Evolutionary conservation across 2,797 vertebrate species (phyloP).

Genomic region (Babyrousa celebensis): DNA sequence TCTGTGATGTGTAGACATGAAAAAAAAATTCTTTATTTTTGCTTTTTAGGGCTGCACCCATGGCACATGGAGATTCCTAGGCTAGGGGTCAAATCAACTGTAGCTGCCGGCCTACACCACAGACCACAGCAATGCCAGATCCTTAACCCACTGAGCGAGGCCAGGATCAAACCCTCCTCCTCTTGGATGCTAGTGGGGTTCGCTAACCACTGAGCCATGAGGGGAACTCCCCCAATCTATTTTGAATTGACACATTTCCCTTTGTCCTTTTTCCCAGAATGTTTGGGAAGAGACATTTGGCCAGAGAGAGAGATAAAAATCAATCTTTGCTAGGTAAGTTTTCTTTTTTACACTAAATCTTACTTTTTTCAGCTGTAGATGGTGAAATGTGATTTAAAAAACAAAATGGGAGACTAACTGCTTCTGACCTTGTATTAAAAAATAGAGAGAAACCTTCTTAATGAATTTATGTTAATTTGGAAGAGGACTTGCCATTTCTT

Average conservation of each 20-base stretch:
- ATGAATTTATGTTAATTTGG: slow-evolving; percentile 47
- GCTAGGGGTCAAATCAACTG: too few species aligned
- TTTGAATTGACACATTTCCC: slow-evolving; percentile 54
- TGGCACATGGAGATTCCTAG: too few species aligned
- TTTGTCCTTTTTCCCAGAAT: slow-evolving; percentile 79
- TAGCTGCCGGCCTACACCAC: too few species aligned
- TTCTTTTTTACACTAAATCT: slow-evolving; percentile 45
- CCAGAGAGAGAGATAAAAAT: slow-evolving; percentile 75
- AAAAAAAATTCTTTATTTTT: too few species aligned
- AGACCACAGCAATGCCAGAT: too few species aligned
- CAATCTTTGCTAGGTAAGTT: slow-evolving; percentile 84
- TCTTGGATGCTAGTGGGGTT: too few species aligned
- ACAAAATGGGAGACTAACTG: slow-evolving; percentile 22
- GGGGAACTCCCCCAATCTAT: neutral
- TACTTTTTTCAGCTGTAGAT: neutral
- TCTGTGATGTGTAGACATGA: neutral
- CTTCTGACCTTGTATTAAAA: slow-evolving; percentile 20
- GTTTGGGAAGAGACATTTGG: slow-evolving; percentile 84
- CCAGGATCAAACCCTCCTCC: too few species aligned
- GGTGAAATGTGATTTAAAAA: neutral
- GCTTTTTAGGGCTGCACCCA: too few species aligned
- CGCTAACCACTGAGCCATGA: too few species aligned
- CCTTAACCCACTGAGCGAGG: too few species aligned
- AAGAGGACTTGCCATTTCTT: slow-evolving; percentile 55
- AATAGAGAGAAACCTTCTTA: slow-evolving; percentile 47